A percentile compares a stretch with the other conserved stretches of the same genome.
phyloP scores from a whole-genome alignment of 2,113 vertebrate genomes.

The Geococcyx californianus region DNA sequence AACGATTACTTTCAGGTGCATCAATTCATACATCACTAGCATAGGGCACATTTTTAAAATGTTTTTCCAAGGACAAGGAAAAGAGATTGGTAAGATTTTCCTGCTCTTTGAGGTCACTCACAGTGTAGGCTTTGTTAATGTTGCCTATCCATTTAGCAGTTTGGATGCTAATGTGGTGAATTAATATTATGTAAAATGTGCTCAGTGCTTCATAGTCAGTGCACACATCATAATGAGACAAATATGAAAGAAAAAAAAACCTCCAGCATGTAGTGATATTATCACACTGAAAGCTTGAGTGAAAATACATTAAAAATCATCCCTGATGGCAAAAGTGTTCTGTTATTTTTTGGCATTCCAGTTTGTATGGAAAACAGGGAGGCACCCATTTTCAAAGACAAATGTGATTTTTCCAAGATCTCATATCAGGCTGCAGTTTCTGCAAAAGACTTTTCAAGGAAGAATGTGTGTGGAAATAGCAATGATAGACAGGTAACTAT shows the following conservation, averaged over 20 bases:
- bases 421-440: neutral
- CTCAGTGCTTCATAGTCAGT: neutral
- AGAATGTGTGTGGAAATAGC: neutral
- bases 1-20: slow-evolving; percentile 9
- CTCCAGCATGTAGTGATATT: neutral
- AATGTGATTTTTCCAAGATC: neutral
- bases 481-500: neutral
- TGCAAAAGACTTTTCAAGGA: neutral
- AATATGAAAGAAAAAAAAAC: neutral
- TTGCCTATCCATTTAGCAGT: neutral
- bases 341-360: neutral
- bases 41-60: neutral
- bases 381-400: neutral
- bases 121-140: neutral
- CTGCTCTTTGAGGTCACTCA: neutral
- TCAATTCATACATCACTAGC: neutral
- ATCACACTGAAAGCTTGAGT: neutral
- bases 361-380: neutral
- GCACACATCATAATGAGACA: neutral
- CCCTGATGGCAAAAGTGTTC: neutral
- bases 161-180: neutral
- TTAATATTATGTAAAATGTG: neutral
- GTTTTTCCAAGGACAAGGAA: neutral
- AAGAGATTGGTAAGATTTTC: neutral
- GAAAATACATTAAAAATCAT: neutral